A percentile compares a stretch with the other conserved stretches of the same genome.
Conservation (phyloP, 1,140 invertebrate genomes). For the Diabrotica undecimpunctata region DNA sequence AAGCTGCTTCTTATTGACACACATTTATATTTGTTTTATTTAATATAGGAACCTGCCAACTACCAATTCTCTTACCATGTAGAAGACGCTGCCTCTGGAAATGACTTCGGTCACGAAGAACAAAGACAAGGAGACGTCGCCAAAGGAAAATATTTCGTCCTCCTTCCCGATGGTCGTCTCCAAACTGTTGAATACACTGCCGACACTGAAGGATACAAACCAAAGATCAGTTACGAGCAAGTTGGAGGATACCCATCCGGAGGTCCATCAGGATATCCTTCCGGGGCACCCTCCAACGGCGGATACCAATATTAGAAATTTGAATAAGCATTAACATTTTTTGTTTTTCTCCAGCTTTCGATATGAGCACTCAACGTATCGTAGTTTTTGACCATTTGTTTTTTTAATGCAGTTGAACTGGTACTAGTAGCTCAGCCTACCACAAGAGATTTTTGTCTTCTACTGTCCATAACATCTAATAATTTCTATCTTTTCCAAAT, state of each 20-base stretch:
- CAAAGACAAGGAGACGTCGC: constrained; percentile 62
- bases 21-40: not conserved
- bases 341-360: too few species aligned
- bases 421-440: too few species aligned
- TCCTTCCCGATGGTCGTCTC: constrained; percentile 71
- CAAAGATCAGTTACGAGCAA: constrained; percentile 69
- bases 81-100: constrained; percentile 63
- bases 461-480: too few species aligned
- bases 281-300: constrained; percentile 10
- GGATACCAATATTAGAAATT: constrained; percentile 18
- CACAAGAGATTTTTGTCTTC: too few species aligned
- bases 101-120: constrained; percentile 71
- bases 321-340: not conserved
- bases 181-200: constrained; percentile 76
- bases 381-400: too few species aligned
- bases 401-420: too few species aligned
- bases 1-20: too few species aligned
- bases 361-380: too few species aligned
- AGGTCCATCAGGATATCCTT: constrained; percentile 41
- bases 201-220: constrained; percentile 71
- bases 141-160: constrained; percentile 67
- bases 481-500: too few species aligned
- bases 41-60: constrained; percentile 59
- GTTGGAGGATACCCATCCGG: constrained; percentile 51
- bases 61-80: constrained; percentile 74